Evolutionary conservation across 2,797 vertebrate species (phyloP).

Genomic region (Synaphobranchus kaupii): DNA sequence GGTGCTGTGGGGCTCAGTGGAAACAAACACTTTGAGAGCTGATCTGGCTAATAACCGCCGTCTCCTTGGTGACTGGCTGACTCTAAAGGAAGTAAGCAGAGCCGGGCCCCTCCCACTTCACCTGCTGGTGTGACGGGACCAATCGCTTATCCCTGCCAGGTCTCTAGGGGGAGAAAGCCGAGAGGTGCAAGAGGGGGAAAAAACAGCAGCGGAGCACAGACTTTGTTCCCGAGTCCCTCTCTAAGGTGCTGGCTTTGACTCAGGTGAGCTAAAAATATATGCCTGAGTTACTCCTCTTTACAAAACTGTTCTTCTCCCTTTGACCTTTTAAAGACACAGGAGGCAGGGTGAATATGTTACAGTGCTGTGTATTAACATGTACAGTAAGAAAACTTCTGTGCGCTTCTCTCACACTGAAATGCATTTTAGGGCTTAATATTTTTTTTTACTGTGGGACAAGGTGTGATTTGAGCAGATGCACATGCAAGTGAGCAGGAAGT

Average conservation of each 20-base stretch:
- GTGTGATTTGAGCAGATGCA: background rate
- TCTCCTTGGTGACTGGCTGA: slow-evolving; percentile 54
- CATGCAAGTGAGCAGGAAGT: background rate
- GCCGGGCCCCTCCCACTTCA: slow-evolving; percentile 64
- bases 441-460: background rate
- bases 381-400: background rate
- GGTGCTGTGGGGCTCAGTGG: slow-evolving; percentile 25
- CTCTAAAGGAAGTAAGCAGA: slow-evolving; percentile 65
- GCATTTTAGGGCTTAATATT: background rate
- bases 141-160: slow-evolving; percentile 33
- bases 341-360: background rate
- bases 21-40: slow-evolving; percentile 27
- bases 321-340: background rate
- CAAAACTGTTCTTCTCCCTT: background rate
- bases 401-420: background rate
- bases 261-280: slow-evolving; percentile 55
- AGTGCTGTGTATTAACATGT: background rate
- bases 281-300: slow-evolving; percentile 10
- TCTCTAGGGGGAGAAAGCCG: slow-evolving; percentile 52
- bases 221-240: slow-evolving; percentile 46
- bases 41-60: slow-evolving; percentile 42
- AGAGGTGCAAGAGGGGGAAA: slow-evolving; percentile 32
- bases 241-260: slow-evolving; percentile 15
- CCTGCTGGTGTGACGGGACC: slow-evolving; percentile 48
- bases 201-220: slow-evolving; percentile 37